Evolutionary conservation across 2,888 invertebrate species (phyloP).

Genomic region (Neocrepidodera transversa): DNA sequence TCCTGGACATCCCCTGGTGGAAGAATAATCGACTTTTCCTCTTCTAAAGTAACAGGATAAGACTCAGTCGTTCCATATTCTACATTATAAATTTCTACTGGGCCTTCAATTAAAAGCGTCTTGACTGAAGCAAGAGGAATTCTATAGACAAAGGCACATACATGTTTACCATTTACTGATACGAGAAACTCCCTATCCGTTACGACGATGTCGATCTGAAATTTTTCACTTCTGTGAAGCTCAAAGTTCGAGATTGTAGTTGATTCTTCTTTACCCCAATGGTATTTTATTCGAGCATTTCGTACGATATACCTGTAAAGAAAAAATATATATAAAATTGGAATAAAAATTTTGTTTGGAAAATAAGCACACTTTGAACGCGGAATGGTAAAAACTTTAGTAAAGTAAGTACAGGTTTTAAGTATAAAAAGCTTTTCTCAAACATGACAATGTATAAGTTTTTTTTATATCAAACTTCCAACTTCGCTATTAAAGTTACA

Average conservation of each 20-base stretch:
- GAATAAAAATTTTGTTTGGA: no score
- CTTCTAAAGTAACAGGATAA: constrained; percentile 43
- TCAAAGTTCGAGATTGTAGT: constrained; percentile 60
- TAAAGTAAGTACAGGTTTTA: no score
- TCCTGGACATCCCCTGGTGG: constrained; percentile 33
- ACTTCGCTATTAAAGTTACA: no score
- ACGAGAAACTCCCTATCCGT: constrained; percentile 70
- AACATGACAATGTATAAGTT: no score
- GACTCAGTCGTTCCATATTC: constrained; percentile 54
- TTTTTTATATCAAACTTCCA: no score
- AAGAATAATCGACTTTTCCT: constrained; percentile 14
- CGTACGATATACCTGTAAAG: constrained; percentile 72
- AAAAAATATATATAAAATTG: no score
- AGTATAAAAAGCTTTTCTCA: no score
- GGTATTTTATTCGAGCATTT: constrained; percentile 70
- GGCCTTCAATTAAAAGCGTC: constrained; percentile 65
- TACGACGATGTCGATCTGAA: constrained; percentile 68
- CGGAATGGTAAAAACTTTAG: no score
- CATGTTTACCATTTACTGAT: constrained; percentile 77
- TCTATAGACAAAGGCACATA: constrained; percentile 74
- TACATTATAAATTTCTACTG: constrained; percentile 65
- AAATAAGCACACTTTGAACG: no score
- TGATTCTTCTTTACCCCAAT: constrained; percentile 83
- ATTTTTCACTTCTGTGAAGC: constrained; percentile 61
- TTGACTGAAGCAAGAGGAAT: constrained; percentile 66